These are phyloP conservation scores for Pachliopta kotzebuea DNA, from an alignment of 2,888 invertebrate genomes.

Conservation along the genomic window DNA sequence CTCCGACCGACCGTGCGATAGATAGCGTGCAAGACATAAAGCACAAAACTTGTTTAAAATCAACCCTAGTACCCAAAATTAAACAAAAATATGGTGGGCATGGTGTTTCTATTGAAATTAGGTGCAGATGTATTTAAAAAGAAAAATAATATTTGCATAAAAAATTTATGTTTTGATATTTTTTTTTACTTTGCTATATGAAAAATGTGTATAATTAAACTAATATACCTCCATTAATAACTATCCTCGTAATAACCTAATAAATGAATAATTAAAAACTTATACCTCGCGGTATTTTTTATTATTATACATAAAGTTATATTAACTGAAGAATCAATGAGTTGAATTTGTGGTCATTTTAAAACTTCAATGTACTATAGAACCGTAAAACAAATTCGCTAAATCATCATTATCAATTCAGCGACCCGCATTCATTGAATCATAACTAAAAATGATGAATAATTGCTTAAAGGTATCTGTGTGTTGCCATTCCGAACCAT, in stretches of 20 bases:
- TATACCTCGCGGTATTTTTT: not conserved
- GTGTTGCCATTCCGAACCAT: not conserved
- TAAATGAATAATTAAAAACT: conserved; percentile 1
- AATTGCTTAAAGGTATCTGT: not conserved
- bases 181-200: conserved; percentile 19
- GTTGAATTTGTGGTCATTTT: not conserved
- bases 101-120: conserved; percentile 18
- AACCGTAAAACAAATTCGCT: too few species aligned
- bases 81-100: not conserved
- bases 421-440: too few species aligned
- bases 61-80: not conserved
- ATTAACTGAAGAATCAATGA: not conserved
- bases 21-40: not conserved
- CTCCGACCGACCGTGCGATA: conserved; percentile 23
- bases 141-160: not conserved
- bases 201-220: conserved; percentile 18
- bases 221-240: conserved; percentile 14
- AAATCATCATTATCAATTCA: too few species aligned
- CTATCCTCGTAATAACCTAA: conserved; percentile 1
- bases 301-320: not conserved
- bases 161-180: conserved; percentile 5
- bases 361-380: not conserved
- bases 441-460: not conserved
- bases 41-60: conserved; percentile 6
- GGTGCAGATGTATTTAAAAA: conserved; percentile 5